Conservation (phyloP, 2,888 invertebrate species). For the Macropis europaea region DNA sequence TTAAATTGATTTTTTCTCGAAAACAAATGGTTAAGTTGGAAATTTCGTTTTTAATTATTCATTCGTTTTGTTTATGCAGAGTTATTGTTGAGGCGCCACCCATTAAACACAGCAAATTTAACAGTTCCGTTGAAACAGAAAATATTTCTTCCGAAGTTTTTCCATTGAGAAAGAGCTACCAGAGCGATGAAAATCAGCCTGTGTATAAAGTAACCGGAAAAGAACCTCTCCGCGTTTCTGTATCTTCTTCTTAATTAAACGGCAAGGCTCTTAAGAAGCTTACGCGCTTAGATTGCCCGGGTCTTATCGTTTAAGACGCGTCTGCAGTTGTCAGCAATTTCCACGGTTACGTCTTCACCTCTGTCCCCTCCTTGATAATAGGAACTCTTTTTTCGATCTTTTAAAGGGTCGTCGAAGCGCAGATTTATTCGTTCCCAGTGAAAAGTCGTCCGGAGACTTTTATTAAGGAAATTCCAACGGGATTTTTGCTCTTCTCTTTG, state of each 20-base stretch:
- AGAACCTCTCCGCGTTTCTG: constrained; percentile 25
- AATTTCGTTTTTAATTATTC: too few species aligned
- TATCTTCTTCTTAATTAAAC: constrained; percentile 65
- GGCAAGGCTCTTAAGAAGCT: constrained; percentile 69
- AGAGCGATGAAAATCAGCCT: not conserved
- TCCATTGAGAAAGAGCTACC: too few species aligned
- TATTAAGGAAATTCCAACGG: constrained; percentile 27
- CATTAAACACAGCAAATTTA: too few species aligned
- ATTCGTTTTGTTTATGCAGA: too few species aligned
- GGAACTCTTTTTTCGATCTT: constrained; percentile 32
- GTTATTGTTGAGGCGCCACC: too few species aligned
- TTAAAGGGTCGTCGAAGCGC: constrained; percentile 42
- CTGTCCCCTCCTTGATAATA: constrained; percentile 11
- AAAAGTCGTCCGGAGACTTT: constrained; percentile 3
- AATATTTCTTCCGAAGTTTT: too few species aligned
- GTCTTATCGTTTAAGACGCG: constrained; percentile 67
- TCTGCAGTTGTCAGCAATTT: constrained; percentile 71
- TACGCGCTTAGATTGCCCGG: constrained; percentile 63
- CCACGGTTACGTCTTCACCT: constrained; percentile 13
- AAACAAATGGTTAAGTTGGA: too few species aligned
- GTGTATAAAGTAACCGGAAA: constrained; percentile 19
- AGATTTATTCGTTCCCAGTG: constrained; percentile 41
- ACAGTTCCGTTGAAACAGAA: too few species aligned
- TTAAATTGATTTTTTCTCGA: too few species aligned
- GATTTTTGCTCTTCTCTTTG: not conserved